These are phyloP conservation scores for Microcebus murinus DNA, from an alignment of 2,113 vertebrate species.

Conservation along the genomic window DNA sequence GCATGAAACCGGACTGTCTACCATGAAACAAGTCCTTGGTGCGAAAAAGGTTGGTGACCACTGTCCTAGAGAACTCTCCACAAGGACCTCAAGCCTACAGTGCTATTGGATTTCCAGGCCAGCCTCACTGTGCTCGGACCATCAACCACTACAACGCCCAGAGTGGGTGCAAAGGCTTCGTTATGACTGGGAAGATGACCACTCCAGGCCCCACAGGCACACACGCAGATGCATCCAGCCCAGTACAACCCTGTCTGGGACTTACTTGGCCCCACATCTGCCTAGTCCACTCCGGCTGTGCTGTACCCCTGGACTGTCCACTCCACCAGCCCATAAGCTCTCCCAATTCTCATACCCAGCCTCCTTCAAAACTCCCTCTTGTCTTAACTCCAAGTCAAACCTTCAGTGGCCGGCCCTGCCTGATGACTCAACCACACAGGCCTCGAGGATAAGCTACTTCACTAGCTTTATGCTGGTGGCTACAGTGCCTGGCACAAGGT, in stretches of 20 bases:
- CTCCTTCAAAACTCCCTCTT: neutral
- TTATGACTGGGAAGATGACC: fast-evolving
- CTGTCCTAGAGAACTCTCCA: neutral
- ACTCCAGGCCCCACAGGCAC: fast-evolving
- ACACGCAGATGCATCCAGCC: fast-evolving
- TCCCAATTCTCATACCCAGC: fast-evolving
- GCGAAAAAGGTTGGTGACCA: too few species aligned
- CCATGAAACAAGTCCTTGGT: too few species aligned
- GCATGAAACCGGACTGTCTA: too few species aligned
- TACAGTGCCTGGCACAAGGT: fast-evolving
- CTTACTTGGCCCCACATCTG: fast-evolving
- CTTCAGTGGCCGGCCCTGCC: fast-evolving
- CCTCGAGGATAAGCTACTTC: fast-evolving
- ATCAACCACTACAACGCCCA: fast-evolving
- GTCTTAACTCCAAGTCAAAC: neutral
- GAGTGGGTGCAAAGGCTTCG: fast-evolving
- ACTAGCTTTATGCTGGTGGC: neutral
- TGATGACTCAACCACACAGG: neutral
- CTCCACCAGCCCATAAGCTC: neutral
- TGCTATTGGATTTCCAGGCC: neutral
- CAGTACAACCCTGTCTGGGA: neutral
- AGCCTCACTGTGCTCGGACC: neutral
- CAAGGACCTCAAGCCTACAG: fast-evolving
- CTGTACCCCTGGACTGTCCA: neutral
- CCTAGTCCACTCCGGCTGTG: neutral